These are phyloP conservation scores for Rhagonycha fulva DNA, from an alignment of 2,888 invertebrate genomes.

Conservation along the genomic window DNA sequence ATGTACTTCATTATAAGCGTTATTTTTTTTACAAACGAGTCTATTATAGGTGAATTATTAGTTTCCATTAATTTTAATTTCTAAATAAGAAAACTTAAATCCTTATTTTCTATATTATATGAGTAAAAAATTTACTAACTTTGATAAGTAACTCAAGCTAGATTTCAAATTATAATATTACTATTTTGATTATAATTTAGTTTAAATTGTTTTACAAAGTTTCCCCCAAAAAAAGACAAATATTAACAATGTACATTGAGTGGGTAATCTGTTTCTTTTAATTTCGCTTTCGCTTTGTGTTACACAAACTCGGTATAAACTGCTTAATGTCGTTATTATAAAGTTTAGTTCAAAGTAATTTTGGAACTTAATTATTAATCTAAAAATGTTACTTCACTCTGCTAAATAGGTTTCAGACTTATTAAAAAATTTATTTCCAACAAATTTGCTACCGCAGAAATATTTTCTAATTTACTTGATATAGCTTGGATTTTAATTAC, in stretches of 20 bases:
- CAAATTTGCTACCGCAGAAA: not conserved
- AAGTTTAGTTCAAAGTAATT: not conserved
- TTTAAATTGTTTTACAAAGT: not conserved
- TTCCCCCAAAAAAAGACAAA: not conserved
- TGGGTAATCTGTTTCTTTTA: constrained; percentile 3
- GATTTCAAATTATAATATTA: not conserved
- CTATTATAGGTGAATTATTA: too few relatives aligned
- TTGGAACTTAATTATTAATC: constrained; percentile 4
- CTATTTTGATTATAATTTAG: not conserved
- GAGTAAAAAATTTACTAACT: too few relatives aligned
- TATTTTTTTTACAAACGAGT: too few relatives aligned
- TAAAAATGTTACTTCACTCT: not conserved
- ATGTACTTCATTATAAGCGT: too few relatives aligned
- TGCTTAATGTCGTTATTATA: not conserved
- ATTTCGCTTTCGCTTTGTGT: not conserved
- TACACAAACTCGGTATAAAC: not conserved
- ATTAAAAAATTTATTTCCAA: not conserved
- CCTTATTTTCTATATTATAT: too few relatives aligned
- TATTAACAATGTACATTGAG: not conserved
- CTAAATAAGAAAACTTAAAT: too few relatives aligned
- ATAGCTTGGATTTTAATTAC: not conserved
- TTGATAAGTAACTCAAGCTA: too few relatives aligned
- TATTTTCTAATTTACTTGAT: not conserved
- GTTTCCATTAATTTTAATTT: too few relatives aligned
- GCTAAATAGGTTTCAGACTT: not conserved